Evolutionary conservation across 2,113 vertebrate species (phyloP), one percentile per base, ranked within the genome.

Genomic region (Balaenoptera acutorostrata): DNA sequence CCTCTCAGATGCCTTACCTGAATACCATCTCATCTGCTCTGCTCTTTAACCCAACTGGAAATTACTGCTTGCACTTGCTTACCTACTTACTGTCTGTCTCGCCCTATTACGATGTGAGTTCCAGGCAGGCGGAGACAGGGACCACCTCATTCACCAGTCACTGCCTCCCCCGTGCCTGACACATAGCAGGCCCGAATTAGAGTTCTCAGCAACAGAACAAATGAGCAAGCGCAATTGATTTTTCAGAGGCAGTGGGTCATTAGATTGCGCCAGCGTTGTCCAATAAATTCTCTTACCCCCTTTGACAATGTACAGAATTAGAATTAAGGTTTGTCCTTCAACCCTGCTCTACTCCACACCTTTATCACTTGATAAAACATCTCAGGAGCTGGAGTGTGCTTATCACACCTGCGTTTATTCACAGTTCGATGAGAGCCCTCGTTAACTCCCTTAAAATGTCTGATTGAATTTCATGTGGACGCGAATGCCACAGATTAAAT

Each of bases 381-480:
- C 93, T 77, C 64, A 10, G 57, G 6, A 39, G 52, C 84, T 44
- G 5, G 36, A 88, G 25, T 68, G 77, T 78, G 20, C 86, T 88
- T 93, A 77, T 77, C 84, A 84, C 96, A 97, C 96, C 96, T 96
- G 96, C 49, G 6, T 90, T 82, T 90, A 74, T 85, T 96, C 90
- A 41, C 82, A 46, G 96, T 72, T 97, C 64, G 20, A 75, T 31
- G 52, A 95, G 87, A 95, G 89, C 83, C 96, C 97, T 95, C 84
- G 97, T 90, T 95, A 93, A 89, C 83, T 66, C 96, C 93, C 96
- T 96, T 77, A 95, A 97, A 97, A 96, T 97, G 95, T 95, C 96
- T 88, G 92, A 96, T 93, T 95, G 95, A 93, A 96, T 98, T 97
- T 94, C 97, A 96, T 91, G 97, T 90, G 96, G 90, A 91, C 95